These are phyloP conservation scores for Pachypanchax playfairii DNA, from an alignment of 2,113 vertebrate genomes.

Conservation along the genomic window DNA sequence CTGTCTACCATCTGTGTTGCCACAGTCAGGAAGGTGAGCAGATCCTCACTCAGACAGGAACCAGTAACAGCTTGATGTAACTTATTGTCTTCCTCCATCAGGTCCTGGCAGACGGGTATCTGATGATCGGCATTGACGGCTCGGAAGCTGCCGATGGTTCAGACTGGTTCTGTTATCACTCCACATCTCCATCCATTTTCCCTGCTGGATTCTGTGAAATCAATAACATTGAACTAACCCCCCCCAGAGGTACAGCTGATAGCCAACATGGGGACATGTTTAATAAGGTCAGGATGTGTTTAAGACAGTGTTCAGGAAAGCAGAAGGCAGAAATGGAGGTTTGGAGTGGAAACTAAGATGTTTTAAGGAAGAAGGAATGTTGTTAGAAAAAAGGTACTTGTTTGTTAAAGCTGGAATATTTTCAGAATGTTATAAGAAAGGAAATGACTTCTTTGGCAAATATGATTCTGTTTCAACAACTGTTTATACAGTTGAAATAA, in stretches of 20 bases:
- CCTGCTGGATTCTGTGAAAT: conserved; percentile 98
- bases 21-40: conserved; percentile 92
- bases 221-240: conserved; percentile 95
- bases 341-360: no score
- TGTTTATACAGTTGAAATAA: no score
- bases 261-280: neutral
- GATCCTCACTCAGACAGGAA: accelerated
- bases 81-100: conserved; percentile 39
- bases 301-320: no score
- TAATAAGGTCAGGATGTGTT: neutral
- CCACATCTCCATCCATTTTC: conserved; percentile 94
- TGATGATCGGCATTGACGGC: conserved; percentile 97
- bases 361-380: no score
- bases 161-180: conserved; percentile 98
- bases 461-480: no score
- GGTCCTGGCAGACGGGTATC: conserved; percentile 95
- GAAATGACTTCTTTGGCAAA: no score
- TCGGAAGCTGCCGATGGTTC: conserved; percentile 96
- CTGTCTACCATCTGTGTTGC: conserved; percentile 96
- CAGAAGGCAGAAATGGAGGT: no score
- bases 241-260: conserved; percentile 88
- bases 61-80: neutral
- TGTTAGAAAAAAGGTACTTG: no score
- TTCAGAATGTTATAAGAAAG: no score
- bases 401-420: no score